Evolutionary conservation across 2,113 vertebrate species (phyloP).

Genomic region (Arvicanthis niloticus): DNA sequence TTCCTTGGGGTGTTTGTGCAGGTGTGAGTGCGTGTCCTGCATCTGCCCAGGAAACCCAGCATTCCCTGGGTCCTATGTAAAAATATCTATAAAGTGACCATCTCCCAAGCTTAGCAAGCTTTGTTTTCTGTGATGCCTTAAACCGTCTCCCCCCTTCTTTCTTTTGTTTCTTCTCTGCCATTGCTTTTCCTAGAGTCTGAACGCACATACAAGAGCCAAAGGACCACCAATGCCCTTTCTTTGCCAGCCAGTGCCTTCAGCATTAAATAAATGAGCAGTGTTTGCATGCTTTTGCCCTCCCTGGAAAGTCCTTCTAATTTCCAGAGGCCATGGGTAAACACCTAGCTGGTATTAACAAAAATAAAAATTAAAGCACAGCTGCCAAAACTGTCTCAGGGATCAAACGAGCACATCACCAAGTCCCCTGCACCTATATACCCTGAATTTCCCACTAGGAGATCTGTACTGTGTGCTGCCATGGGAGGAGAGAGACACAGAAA

Average conservation of each 20-base stretch:
- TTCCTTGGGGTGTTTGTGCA: neutral
- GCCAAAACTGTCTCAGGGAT: neutral
- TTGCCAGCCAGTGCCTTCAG: conserved; percentile 63
- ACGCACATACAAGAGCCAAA: conserved; percentile 55
- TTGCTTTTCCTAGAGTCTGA: conserved; percentile 56
- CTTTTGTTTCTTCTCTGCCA: conserved; percentile 4
- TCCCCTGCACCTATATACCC: conserved; percentile 40
- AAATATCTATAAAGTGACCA: conserved; percentile 6
- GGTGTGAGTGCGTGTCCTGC: neutral
- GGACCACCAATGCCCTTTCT: conserved; percentile 53
- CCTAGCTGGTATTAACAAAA: conserved; percentile 44
- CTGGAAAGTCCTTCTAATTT: conserved; percentile 50
- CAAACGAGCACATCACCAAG: conserved; percentile 26
- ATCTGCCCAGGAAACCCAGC: conserved; percentile 53
- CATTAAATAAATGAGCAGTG: conserved; percentile 64
- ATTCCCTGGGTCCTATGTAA: conserved; percentile 67
- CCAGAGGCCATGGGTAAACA: conserved; percentile 51
- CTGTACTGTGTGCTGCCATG: conserved; percentile 45
- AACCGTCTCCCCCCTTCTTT: neutral
- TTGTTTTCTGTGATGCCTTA: conserved; percentile 23
- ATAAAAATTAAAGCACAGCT: conserved; percentile 40
- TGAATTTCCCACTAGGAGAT: conserved; percentile 51
- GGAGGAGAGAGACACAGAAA: conserved; percentile 35
- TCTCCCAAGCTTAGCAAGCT: neutral
- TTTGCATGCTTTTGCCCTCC: conserved; percentile 63